Percentiles rank a stretch among this genome's conserved stretches.
Evolutionary conservation across 2,113 vertebrate genomes (phyloP).

Genomic region (Vanacampus margaritifer): DNA sequence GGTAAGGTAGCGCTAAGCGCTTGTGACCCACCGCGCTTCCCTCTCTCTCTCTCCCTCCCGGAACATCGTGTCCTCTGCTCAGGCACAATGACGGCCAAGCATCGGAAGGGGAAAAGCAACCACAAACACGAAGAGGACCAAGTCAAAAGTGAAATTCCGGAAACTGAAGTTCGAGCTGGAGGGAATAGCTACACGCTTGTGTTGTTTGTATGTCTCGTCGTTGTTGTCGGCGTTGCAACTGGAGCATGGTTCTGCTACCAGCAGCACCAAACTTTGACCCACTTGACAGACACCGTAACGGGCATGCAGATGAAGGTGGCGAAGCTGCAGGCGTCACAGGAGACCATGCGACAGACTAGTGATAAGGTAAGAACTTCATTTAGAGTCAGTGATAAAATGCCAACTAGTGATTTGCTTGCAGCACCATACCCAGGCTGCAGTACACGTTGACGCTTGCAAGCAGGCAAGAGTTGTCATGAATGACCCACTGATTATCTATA

Average conservation of each 20-base stretch:
- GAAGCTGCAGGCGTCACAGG: slow-evolving; percentile 63
- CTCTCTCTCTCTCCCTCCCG: slow-evolving; percentile 11
- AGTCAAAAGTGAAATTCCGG: slow-evolving; percentile 48
- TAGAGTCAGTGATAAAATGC: background rate
- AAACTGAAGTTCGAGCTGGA: slow-evolving; percentile 49
- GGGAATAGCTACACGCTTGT: slow-evolving; percentile 28
- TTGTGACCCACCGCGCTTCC: slow-evolving; percentile 6
- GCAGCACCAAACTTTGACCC: slow-evolving; percentile 67
- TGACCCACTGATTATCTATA: slow-evolving; percentile 18
- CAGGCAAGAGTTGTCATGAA: slow-evolving; percentile 30
- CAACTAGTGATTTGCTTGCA: background rate
- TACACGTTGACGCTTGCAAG: slow-evolving; percentile 18
- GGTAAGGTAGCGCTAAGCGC: slow-evolving; percentile 2
- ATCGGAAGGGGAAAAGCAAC: slow-evolving; percentile 68
- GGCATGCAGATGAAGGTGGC: slow-evolving; percentile 67
- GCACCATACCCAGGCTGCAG: background rate
- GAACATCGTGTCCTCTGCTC: slow-evolving; percentile 55
- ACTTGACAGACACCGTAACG: slow-evolving; percentile 62
- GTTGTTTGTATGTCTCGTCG: slow-evolving; percentile 47
- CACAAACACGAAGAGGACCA: slow-evolving; percentile 67
- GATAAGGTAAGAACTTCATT: slow-evolving; percentile 61
- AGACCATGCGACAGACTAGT: slow-evolving; percentile 54
- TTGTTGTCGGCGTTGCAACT: slow-evolving; percentile 42
- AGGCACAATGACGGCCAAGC: slow-evolving; percentile 70
- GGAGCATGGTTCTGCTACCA: slow-evolving; percentile 68